Conservation (phyloP, 2,888 invertebrate species). For the Rotaria macrura region DNA sequence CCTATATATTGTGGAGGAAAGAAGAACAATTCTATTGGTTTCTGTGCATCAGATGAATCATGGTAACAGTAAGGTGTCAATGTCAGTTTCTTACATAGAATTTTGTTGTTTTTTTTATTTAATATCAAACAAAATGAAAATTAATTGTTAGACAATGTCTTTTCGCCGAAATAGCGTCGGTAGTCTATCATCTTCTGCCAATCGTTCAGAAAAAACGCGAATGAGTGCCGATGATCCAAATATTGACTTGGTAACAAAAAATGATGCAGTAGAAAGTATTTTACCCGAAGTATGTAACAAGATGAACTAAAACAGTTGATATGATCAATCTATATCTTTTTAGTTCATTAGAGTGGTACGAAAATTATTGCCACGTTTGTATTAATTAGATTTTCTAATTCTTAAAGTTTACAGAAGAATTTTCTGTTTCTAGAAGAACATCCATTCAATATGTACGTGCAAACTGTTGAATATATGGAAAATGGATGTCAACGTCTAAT, state of each 20-base stretch:
- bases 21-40: conserved; percentile 7
- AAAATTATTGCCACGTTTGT: neutral
- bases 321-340: neutral
- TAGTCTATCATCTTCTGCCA: neutral
- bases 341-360: neutral
- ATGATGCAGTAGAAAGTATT: neutral
- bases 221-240: neutral
- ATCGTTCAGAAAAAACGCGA: neutral
- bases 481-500: neutral
- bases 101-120: neutral
- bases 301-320: too few relatives aligned
- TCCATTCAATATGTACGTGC: neutral
- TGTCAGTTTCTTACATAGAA: neutral
- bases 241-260: neutral
- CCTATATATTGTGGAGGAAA: too few relatives aligned
- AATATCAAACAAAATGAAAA: neutral
- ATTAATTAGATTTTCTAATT: neutral
- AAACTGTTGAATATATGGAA: neutral
- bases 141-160: neutral
- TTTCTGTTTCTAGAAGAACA: neutral
- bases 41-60: neutral
- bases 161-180: neutral
- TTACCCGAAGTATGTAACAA: neutral
- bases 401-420: neutral
- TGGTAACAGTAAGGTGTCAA: neutral